phyloP scores from a whole-genome alignment of 2,113 vertebrate genomes.

The Gorsachius goisagi region DNA sequence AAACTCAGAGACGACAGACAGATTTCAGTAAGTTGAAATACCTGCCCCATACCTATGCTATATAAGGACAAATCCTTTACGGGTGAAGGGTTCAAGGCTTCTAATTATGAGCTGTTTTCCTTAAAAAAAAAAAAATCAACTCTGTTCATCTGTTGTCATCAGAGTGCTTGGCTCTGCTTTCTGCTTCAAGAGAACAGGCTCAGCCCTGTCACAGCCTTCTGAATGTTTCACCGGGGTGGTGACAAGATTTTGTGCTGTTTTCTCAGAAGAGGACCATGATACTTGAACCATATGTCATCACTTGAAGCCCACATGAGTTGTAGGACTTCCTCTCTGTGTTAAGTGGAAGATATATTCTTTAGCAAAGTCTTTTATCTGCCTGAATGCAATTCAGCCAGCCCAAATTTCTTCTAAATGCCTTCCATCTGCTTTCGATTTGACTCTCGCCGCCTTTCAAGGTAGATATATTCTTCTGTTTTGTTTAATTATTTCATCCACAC shows the following conservation, averaged over 20 bases:
- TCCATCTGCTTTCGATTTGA: slow-evolving; percentile 67
- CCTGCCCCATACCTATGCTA: not conserved
- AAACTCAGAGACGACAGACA: not conserved
- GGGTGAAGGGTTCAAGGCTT: not conserved
- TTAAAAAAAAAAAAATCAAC: not conserved
- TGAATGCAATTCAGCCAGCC: slow-evolving; percentile 32
- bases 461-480: slow-evolving; percentile 34
- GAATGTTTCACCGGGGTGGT: slow-evolving; percentile 21
- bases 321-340: slow-evolving; percentile 56
- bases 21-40: not conserved
- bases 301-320: slow-evolving; percentile 63
- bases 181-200: slow-evolving; percentile 26
- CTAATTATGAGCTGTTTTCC: not conserved
- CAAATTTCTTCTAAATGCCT: slow-evolving; percentile 38
- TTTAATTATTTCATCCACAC: slow-evolving; percentile 47
- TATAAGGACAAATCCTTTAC: not conserved
- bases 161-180: slow-evolving; percentile 13
- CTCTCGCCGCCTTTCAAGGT: slow-evolving; percentile 51
- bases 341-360: slow-evolving; percentile 59
- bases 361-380: slow-evolving; percentile 62
- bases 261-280: slow-evolving; percentile 49
- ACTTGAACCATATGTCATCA: slow-evolving; percentile 70
- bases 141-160: slow-evolving; percentile 29
- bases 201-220: not conserved
- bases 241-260: slow-evolving; percentile 58